Conservation (phyloP, 1,140 invertebrate genomes). For the Magallana gigas region DNA sequence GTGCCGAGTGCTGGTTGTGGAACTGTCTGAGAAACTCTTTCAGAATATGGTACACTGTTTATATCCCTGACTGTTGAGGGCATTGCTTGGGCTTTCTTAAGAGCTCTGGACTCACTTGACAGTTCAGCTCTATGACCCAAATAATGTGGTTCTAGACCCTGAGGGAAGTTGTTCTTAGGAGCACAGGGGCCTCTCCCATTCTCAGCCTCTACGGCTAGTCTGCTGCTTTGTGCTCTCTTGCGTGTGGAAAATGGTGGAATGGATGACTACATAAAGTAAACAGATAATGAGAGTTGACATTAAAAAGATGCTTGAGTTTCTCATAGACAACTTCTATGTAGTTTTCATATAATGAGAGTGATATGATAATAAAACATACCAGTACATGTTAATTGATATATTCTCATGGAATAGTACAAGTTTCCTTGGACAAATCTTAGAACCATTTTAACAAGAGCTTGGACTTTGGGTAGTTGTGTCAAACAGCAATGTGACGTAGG, state of each 20-base stretch:
- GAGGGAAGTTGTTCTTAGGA: not conserved
- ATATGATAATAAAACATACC: too few relatives aligned
- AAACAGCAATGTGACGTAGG: too few relatives aligned
- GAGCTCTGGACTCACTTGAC: not conserved
- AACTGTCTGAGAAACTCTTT: not conserved
- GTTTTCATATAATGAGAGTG: too few relatives aligned
- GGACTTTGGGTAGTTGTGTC: too few relatives aligned
- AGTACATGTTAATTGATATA: too few relatives aligned
- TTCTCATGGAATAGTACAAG: too few relatives aligned
- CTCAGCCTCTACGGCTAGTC: not conserved
- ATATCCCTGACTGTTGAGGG: not conserved
- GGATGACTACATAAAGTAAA: slow-evolving; percentile 40
- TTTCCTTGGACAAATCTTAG: too few relatives aligned
- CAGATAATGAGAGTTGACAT: too few relatives aligned
- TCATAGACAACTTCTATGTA: too few relatives aligned
- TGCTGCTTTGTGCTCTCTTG: slow-evolving; percentile 46
- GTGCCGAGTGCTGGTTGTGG: not conserved
- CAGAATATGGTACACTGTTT: not conserved
- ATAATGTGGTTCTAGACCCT: not conserved
- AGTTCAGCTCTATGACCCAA: not conserved
- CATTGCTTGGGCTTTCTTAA: not conserved
- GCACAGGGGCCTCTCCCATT: not conserved
- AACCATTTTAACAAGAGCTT: too few relatives aligned
- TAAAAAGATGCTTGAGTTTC: too few relatives aligned
- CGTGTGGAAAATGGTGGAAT: slow-evolving; percentile 58